phyloP scores from a whole-genome alignment of 1,140 invertebrate genomes.

The Elysia chlorotica region DNA sequence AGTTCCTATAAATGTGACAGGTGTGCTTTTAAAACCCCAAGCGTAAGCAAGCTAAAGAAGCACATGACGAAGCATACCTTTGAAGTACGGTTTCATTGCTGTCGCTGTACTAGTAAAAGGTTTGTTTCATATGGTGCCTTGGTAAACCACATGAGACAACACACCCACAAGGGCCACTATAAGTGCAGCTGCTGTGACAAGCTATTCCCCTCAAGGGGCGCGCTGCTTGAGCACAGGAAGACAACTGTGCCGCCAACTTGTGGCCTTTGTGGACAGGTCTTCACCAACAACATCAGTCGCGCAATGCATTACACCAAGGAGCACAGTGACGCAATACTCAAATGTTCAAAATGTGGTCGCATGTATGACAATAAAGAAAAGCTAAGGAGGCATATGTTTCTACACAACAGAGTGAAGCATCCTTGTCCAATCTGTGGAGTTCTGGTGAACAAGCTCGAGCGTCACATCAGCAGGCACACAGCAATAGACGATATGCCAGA shows the following conservation, averaged over 20 bases:
- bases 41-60: no score
- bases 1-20: no score
- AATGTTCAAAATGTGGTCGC: not conserved
- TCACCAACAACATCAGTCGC: conserved; percentile 87
- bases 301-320: conserved; percentile 87
- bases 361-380: conserved; percentile 9
- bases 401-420: conserved; percentile 9
- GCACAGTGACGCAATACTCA: conserved; percentile 7
- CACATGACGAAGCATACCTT: conserved; percentile 91
- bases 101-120: conserved; percentile 2
- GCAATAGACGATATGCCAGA: not conserved
- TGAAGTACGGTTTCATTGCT: conserved; percentile 70
- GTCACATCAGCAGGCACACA: conserved; percentile 2
- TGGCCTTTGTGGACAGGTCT: conserved; percentile 77
- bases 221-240: conserved; percentile 8
- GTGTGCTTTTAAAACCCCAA: no score
- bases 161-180: conserved; percentile 1
- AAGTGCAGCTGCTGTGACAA: conserved; percentile 13
- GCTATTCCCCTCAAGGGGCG: conserved; percentile 7
- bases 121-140: conserved; percentile 3
- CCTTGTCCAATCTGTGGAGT: conserved; percentile 11
- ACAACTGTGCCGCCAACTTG: conserved; percentile 27
- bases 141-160: conserved; percentile 12
- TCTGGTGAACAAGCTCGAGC: conserved; percentile 4
- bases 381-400: not conserved